Base-by-base conservation (phyloP, 1,140 invertebrate genomes). In the Potamilus streckersoni region DNA sequence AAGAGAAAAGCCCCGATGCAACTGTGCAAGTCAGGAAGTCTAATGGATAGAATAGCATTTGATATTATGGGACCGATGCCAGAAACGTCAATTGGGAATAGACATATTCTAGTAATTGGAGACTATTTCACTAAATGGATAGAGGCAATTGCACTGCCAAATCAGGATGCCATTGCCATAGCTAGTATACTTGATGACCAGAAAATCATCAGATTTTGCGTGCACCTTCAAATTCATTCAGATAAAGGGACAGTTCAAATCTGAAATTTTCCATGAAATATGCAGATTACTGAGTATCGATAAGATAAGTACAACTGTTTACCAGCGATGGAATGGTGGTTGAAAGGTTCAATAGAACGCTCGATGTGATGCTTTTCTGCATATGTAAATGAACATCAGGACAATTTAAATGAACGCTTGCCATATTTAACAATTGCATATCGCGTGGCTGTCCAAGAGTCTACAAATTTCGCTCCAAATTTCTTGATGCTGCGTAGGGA, bases 111-210 rank as follows among this genome's bases (percentile, higher is more conserved):
- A 4, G 60, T 63, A 16, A 60, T 71, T 31, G n/a, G 17, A 16
- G 59, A 63, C 6, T 71, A 71, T 62, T 71, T 71, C 56, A 71
- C 70, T n/a, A 61, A 62, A 4, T 62, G 59, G 70, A 23, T 27
- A 14, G 70, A 38, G 38, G 19, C 27, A n/a, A 1, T 27, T 17
- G 19, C 71, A 55, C 14, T 73, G 38, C 72, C 72, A 8, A 56
- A 66, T 49, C 63, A 67, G 61, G 72, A 73, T 23, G 61, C 63
- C 3, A 65, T 14, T 58, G 57, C 71, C 6, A 49, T 73, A n/a
- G 71, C 72, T 11, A 62, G 2, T 5, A 55, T 12, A 14, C 38
- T 71, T 14, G 2, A 63, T 13, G 31, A 71, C 62, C 0, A 38
- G 12, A 31, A 62, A 31, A 27, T 71, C 16, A 2, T 12, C n/a